phyloP scores from a whole-genome alignment of 1,140 invertebrate species.

The Melanaphis sacchari region DNA sequence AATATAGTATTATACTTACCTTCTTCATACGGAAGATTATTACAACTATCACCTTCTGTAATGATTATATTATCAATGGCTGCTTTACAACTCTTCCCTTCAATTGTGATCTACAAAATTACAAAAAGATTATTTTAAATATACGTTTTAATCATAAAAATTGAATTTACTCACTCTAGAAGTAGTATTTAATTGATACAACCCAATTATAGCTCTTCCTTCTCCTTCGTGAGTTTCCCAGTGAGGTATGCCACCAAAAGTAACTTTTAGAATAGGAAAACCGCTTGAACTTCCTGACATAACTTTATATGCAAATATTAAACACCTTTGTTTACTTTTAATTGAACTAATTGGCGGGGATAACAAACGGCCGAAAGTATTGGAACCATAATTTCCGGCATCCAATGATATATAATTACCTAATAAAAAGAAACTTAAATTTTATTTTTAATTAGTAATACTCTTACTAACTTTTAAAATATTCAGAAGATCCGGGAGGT shows the following conservation, averaged over 20 bases:
- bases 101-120: slow-evolving; percentile 36
- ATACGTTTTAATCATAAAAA: neutral
- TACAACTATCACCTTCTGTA: slow-evolving; percentile 17
- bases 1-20: neutral
- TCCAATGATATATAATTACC: slow-evolving; percentile 49
- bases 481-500: slow-evolving; percentile 27
- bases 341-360: neutral
- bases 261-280: neutral
- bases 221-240: slow-evolving; percentile 20
- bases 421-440: neutral
- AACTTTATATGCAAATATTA: slow-evolving; percentile 43
- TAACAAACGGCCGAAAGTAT: neutral
- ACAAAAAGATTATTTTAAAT: neutral
- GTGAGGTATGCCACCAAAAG: slow-evolving; percentile 39
- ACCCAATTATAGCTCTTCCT: slow-evolving; percentile 41
- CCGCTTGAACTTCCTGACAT: neutral
- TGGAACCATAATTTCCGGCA: neutral
- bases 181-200: neutral
- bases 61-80: slow-evolving; percentile 44
- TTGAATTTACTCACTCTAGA: neutral
- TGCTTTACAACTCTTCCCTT: slow-evolving; percentile 30
- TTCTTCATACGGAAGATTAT: neutral
- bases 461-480: slow-evolving; percentile 23
- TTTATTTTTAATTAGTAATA: neutral
- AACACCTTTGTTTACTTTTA: slow-evolving; percentile 31